Percentiles rank a stretch among this genome's conserved stretches.
Conservation (phyloP, 2,888 invertebrate genomes). For the Sphinx pinastri region DNA sequence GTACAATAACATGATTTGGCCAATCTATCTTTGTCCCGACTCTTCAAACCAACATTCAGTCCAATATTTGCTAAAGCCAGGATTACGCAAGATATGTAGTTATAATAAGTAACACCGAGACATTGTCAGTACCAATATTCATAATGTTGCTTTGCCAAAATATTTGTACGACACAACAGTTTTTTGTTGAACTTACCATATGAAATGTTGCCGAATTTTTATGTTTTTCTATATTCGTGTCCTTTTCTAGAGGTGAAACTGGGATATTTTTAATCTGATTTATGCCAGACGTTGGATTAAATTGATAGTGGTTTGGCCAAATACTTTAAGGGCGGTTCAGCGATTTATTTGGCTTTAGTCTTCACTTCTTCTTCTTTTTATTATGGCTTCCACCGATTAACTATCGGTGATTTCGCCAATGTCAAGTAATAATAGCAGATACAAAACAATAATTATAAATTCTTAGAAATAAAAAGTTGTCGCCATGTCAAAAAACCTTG, state of each 20-base stretch:
- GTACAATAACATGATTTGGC: background rate
- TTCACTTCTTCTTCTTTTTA: too few relatives aligned
- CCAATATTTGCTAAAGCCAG: background rate
- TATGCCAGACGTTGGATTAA: background rate
- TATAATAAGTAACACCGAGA: slow-evolving; percentile 15
- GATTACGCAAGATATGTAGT: slow-evolving; percentile 13
- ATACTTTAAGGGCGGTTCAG: too few relatives aligned
- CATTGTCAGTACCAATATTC: slow-evolving; percentile 21
- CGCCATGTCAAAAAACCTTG: too few relatives aligned
- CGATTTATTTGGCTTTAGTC: too few relatives aligned
- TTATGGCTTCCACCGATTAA: too few relatives aligned
- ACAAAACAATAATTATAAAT: too few relatives aligned
- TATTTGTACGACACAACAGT: slow-evolving; percentile 26
- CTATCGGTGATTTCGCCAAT: too few relatives aligned
- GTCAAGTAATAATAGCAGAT: too few relatives aligned
- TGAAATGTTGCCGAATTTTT: slow-evolving; percentile 9
- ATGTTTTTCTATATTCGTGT: slow-evolving; percentile 10
- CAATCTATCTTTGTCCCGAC: background rate
- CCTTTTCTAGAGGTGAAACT: slow-evolving; percentile 4
- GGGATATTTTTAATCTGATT: background rate
- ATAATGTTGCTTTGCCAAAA: slow-evolving; percentile 27
- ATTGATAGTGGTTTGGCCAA: background rate
- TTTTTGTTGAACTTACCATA: slow-evolving; percentile 3
- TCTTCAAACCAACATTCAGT: background rate
- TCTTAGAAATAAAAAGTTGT: too few relatives aligned